Evolutionary conservation across 2,113 vertebrate genomes (phyloP), one percentile per base, ranked within the genome.

Genomic region (Cairina moschata): DNA sequence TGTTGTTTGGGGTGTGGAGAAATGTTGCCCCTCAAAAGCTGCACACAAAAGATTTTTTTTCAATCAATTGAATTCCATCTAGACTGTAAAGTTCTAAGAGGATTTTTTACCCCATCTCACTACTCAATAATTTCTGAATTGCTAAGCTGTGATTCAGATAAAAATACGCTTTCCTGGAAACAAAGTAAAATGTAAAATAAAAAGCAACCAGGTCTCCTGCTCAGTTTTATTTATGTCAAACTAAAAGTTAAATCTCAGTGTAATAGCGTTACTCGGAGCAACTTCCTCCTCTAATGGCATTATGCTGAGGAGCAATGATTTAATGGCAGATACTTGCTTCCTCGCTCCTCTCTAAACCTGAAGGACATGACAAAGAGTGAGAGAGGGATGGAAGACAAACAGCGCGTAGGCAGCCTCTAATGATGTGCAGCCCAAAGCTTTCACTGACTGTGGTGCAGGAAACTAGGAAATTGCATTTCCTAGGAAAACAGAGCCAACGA

Each of bases 141-240:
- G 38, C 63, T 26, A 32, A 72, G 84, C 52, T 91, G 16, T 3
- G 7, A 81, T 89, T 95, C 11, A 4, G 85, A 84, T 16, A 75
- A 89, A 92, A 95, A 90, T 20, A 46, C 59, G 50, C 32, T 93
- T 79, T 84, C 68, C 50, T 93, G 92, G 91, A 81, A 91, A 79
- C 25, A 60, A 95, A 82, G 62, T 54, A 84, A 65, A 62, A 85
- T n/a, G 16, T 20, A 48, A 73, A 63, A 62, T 46, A 71, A 68
- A 77, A 86, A 26, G 22, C 79, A 95, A 11, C 50, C 17, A 58
- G 22, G 36, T 18, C 58, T 60, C 52, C 91, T 90, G 48, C 44
- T 84, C 62, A 42, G 71, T 65, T 74, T 62, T n/a, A 91, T 68
- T 79, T 67, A 46, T 8, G 36, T 69, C 76, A 81, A n/a, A 83